Evolutionary conservation across 1,140 invertebrate species (phyloP).

Genomic region (Homalodisca vitripennis): DNA sequence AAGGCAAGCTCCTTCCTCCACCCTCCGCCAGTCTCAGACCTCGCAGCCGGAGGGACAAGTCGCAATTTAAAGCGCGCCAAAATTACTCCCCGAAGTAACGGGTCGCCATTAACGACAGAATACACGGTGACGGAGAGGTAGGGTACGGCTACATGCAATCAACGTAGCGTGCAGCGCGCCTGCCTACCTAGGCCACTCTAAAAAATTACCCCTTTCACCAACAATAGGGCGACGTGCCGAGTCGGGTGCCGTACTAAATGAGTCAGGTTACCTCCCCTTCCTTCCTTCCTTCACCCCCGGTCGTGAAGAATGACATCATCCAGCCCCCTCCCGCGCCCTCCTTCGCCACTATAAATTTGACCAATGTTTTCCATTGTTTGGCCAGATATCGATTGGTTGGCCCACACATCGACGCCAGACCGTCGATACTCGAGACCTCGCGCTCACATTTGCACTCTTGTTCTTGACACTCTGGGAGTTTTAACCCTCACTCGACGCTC

Average conservation of each 20-base stretch:
- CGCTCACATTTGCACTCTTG: too few species aligned
- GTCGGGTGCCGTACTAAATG: slow-evolving; percentile 6
- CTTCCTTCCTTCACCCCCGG: background rate
- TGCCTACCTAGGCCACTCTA: slow-evolving; percentile 20
- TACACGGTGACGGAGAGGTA: background rate
- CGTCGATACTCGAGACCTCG: too few species aligned
- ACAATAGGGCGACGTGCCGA: background rate
- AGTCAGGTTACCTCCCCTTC: slow-evolving; percentile 6
- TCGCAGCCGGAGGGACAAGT: background rate
- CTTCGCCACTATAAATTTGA: slow-evolving; percentile 9
- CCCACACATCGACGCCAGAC: too few species aligned
- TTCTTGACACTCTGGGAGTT: too few species aligned
- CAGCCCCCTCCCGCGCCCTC: background rate
- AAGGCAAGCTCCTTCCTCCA: too few species aligned
- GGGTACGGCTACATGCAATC: background rate
- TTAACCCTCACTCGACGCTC: too few species aligned
- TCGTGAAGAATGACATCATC: slow-evolving; percentile 10
- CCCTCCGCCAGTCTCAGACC: background rate
- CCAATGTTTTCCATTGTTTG: slow-evolving; percentile 24
- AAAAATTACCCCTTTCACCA: slow-evolving; percentile 23
- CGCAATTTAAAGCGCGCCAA: background rate
- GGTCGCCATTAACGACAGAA: background rate
- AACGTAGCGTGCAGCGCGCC: background rate
- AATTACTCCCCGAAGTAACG: background rate
- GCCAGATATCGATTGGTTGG: slow-evolving; percentile 12